A percentile compares a stretch with the other conserved stretches of the same genome.
Conservation (phyloP, 2,888 invertebrate genomes). For the Tiphia femorata region DNA sequence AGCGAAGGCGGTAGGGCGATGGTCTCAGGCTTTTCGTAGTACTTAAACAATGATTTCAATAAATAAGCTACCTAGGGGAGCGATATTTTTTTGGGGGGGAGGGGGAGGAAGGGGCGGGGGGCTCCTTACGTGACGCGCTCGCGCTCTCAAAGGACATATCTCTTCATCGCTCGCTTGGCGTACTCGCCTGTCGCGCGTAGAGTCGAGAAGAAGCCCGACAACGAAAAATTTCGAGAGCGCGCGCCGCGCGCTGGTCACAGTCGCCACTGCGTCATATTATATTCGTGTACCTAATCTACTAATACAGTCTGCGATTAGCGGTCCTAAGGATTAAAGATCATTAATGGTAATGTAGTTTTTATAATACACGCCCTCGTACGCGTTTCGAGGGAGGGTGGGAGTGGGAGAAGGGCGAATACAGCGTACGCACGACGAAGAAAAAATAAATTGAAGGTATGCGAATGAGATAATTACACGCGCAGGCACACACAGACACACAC, state of each 20-base stretch:
- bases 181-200: too few species aligned
- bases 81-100: constrained; percentile 52
- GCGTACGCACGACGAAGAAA: constrained; percentile 43
- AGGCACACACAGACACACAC: constrained; percentile 45
- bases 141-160: constrained; percentile 38
- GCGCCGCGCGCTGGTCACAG: too few species aligned
- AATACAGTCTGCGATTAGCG: constrained; percentile 67
- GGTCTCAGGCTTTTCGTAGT: constrained; percentile 41
- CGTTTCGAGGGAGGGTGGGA: too few species aligned
- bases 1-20: constrained; percentile 24
- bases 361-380: constrained; percentile 66
- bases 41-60: constrained; percentile 64
- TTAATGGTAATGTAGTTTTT: constrained; percentile 58
- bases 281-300: constrained; percentile 52
- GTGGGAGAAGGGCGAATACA: too few species aligned
- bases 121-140: constrained; percentile 59
- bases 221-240: too few species aligned
- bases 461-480: constrained; percentile 35
- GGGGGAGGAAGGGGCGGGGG: constrained; percentile 45
- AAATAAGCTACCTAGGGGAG: constrained; percentile 67
- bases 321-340: constrained; percentile 60
- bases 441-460: constrained; percentile 41
- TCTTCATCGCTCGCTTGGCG: too few species aligned
- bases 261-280: constrained; percentile 58
- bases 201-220: too few species aligned